Evolutionary conservation across 2,113 vertebrate species (phyloP).

Genomic region (Onychostruthus taczanowskii): DNA sequence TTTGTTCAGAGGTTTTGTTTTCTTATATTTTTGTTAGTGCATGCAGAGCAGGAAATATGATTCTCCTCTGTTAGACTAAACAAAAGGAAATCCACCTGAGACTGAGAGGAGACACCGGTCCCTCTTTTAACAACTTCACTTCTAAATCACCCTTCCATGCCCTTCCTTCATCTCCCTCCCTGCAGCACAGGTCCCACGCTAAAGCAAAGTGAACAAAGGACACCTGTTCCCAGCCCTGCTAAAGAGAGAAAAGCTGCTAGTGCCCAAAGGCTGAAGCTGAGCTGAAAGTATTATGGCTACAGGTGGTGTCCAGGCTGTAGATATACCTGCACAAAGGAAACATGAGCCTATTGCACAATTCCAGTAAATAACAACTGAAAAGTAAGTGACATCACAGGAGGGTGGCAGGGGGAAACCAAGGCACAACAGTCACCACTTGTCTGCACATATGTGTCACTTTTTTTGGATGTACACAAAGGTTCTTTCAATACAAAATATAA

Average conservation of each 20-base stretch:
- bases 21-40: constrained; percentile 17
- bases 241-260: not conserved
- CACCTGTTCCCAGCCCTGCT: not conserved
- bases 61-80: constrained; percentile 32
- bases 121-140: not conserved
- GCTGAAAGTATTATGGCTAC: not conserved
- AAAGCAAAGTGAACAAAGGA: not conserved
- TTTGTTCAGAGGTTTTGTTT: not conserved
- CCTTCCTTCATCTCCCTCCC: not conserved
- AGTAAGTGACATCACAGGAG: not conserved
- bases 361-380: not conserved
- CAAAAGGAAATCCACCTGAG: constrained; percentile 43
- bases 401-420: not conserved
- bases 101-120: not conserved
- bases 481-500: not conserved
- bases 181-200: not conserved
- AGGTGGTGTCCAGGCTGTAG: not conserved
- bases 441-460: not conserved
- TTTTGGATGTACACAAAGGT: not conserved
- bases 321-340: not conserved
- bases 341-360: not conserved
- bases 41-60: constrained; percentile 45
- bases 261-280: constrained; percentile 15
- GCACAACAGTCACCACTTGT: not conserved
- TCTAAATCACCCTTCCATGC: not conserved